Conservation (phyloP, 2,888 invertebrate species). For the Nebria salina region DNA sequence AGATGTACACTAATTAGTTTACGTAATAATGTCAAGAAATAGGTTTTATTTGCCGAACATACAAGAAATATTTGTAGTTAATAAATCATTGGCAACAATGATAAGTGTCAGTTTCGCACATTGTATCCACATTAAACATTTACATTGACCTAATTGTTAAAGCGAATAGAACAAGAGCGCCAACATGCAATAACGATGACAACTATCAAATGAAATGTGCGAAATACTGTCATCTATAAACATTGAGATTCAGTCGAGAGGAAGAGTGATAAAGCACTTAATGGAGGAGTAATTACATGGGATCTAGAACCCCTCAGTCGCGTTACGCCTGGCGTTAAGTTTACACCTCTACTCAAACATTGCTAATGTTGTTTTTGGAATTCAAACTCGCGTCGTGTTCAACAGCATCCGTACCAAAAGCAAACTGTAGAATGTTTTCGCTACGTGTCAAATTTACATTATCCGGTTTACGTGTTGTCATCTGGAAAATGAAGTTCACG, state of each 20-base stretch:
- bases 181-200: neutral
- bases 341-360: slow-evolving; percentile 44
- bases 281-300: slow-evolving; percentile 43
- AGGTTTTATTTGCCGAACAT: neutral
- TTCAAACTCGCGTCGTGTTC: slow-evolving; percentile 25
- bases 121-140: neutral
- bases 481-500: slow-evolving; percentile 33
- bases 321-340: slow-evolving; percentile 25
- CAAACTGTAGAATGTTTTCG: slow-evolving; percentile 13
- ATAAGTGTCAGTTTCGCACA: neutral
- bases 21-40: neutral
- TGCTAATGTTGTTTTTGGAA: slow-evolving; percentile 45
- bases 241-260: slow-evolving; percentile 34
- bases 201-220: neutral
- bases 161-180: neutral
- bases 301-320: slow-evolving; percentile 24
- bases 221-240: slow-evolving; percentile 27
- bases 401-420: slow-evolving; percentile 11
- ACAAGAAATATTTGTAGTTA: neutral
- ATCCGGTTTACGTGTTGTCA: slow-evolving; percentile 39
- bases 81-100: neutral
- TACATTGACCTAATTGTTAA: neutral
- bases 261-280: slow-evolving; percentile 44
- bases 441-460: slow-evolving; percentile 43
- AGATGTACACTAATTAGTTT: too few species aligned